These are phyloP conservation scores for Moxostoma hubbsi DNA, from an alignment of 2,797 vertebrate species.

Conservation along the genomic window DNA sequence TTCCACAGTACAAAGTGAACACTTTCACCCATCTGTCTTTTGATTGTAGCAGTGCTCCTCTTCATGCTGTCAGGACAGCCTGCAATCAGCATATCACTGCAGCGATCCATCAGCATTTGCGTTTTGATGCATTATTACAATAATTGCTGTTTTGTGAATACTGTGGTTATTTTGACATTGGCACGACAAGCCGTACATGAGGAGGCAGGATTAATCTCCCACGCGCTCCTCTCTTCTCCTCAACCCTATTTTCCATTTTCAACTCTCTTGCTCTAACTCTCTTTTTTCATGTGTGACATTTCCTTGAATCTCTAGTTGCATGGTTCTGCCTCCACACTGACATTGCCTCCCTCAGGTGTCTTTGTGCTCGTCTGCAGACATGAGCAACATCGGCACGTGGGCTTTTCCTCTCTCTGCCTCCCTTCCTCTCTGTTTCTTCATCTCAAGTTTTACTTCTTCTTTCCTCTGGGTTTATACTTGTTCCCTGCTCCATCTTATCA, in stretches of 20 bases:
- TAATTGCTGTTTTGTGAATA: slow-evolving; percentile 26
- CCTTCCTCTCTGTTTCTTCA: neutral
- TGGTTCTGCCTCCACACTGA: slow-evolving; percentile 1
- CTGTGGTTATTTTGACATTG: slow-evolving; percentile 1
- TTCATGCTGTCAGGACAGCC: neutral
- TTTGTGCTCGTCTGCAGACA: slow-evolving; percentile 28
- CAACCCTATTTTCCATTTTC: neutral
- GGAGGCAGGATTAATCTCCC: slow-evolving; percentile 5
- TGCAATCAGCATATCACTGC: neutral
- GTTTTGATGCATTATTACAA: slow-evolving; percentile 2
- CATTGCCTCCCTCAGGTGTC: slow-evolving; percentile 37
- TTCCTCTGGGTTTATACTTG: neutral
- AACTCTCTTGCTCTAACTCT: neutral
- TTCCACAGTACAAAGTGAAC: neutral
- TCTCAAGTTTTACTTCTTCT: slow-evolving; percentile 10
- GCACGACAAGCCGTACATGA: neutral
- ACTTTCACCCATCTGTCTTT: neutral
- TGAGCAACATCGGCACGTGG: slow-evolving; percentile 43
- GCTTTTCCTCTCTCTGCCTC: neutral
- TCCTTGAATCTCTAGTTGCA: slow-evolving; percentile 42
- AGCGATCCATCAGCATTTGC: neutral
- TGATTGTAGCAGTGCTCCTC: neutral
- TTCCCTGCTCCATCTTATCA: neutral
- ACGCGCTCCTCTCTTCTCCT: neutral
- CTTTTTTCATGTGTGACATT: slow-evolving; percentile 49